A percentile compares a stretch with the other conserved stretches of the same genome.
Conservation (phyloP, 92 coral and sea anemone species). For the Bergia sp. region DNA sequence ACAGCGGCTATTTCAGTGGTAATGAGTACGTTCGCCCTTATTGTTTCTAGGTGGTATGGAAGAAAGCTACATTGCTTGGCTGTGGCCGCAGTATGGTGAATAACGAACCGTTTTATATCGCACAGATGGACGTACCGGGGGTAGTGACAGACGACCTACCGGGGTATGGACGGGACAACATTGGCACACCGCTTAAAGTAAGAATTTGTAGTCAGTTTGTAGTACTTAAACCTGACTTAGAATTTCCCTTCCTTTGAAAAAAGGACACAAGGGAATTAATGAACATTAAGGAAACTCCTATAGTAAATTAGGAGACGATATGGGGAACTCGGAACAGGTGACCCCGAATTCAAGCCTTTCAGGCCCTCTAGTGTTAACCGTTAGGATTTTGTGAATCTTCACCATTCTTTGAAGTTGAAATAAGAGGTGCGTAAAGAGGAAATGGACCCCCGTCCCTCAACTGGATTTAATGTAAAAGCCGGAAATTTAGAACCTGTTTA, state of each 20-base stretch:
- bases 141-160: constrained; percentile 53
- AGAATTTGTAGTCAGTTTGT: neutral
- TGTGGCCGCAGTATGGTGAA: constrained; percentile 75
- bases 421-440: too few relatives aligned
- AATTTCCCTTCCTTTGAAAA: neutral
- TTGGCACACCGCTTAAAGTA: constrained; percentile 71
- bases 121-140: constrained; percentile 80
- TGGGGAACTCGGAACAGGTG: too few relatives aligned
- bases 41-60: constrained; percentile 67
- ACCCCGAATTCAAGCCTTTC: too few relatives aligned
- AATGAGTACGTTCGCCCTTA: neutral
- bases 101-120: constrained; percentile 84
- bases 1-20: too few relatives aligned
- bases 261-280: neutral
- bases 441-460: too few relatives aligned
- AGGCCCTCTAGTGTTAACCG: too few relatives aligned
- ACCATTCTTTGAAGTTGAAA: too few relatives aligned
- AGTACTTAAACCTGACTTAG: neutral
- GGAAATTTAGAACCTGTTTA: too few relatives aligned
- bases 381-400: too few relatives aligned
- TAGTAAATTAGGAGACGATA: neutral
- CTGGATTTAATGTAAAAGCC: too few relatives aligned
- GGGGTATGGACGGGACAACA: constrained; percentile 62
- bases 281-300: neutral
- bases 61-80: constrained; percentile 71